These are phyloP conservation scores for Lithodes maja DNA, from an alignment of 2,888 invertebrate species.

Conservation along the genomic window DNA sequence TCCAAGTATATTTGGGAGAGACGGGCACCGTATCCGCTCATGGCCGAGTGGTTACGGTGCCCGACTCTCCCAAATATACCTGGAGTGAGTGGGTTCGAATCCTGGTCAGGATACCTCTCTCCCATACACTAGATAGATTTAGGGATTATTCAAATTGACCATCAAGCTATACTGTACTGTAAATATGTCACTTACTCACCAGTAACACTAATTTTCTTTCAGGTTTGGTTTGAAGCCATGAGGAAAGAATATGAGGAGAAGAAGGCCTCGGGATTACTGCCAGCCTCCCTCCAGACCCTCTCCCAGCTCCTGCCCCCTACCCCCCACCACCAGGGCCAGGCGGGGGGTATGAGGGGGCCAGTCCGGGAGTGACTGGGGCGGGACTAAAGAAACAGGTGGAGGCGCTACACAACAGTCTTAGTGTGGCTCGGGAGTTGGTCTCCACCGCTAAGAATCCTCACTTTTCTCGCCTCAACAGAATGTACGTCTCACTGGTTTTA, in stretches of 20 bases:
- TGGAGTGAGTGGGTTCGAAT: too few relatives aligned
- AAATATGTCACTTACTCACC: too few relatives aligned
- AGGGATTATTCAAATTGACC: too few relatives aligned
- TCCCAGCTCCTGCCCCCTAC: conserved; percentile 27
- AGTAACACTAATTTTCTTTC: neutral
- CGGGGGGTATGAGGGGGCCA: too few relatives aligned
- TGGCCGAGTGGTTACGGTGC: too few relatives aligned
- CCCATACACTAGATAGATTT: too few relatives aligned
- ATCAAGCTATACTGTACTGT: neutral
- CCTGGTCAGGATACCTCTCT: too few relatives aligned
- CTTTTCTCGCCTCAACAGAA: conserved; percentile 45
- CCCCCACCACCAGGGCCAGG: too few relatives aligned
- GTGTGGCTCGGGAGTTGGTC: conserved; percentile 35
- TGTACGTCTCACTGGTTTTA: conserved; percentile 12
- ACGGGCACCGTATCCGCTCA: too few relatives aligned
- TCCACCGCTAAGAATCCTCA: conserved; percentile 48
- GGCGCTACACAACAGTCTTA: conserved; percentile 15
- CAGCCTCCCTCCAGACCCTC: conserved; percentile 40
- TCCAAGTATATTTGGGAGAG: too few relatives aligned
- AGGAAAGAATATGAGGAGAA: conserved; percentile 27
- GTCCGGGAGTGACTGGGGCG: conserved; percentile 7
- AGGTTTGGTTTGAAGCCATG: conserved; percentile 13
- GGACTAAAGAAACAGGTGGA: conserved; percentile 36
- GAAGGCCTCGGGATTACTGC: conserved; percentile 45
- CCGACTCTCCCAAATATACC: too few relatives aligned